Evolutionary conservation across 1,140 invertebrate species (phyloP), one percentile per base, ranked within the genome.

Genomic region (Drosophila azteca): DNA sequence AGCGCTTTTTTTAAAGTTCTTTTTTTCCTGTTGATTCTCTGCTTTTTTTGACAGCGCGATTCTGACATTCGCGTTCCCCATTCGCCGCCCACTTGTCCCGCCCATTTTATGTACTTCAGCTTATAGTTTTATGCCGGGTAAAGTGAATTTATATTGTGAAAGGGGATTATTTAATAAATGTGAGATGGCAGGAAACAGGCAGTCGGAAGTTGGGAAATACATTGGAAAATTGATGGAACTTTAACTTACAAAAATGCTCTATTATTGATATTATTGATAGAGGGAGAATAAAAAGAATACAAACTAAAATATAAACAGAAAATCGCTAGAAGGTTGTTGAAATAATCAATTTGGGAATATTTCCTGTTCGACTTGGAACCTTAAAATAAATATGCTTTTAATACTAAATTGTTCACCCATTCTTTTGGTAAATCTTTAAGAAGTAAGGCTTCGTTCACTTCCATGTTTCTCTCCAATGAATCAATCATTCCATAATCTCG

Each of bases 11-110:
- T 11, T 35, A 31, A 31, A 15, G 31, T 4, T 39, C 41, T 17
- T 41, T 49, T 53, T 26, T 54, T 24, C 55, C n/a, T 1, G 15
- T 48, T 20, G 17, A 17, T 15, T 39, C 20, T 7, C 17, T 54
- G 45, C 8, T 26, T 61, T 68, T 66, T 66, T 68, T 54, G 49
- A 53, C 29, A 66, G 49, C 22, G 22, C 20, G 8, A 35, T 52
- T 52, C 15, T 26, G 62, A 65, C 61, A 22, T 64, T 39, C 15
- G 46, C 29, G 26, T 39, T 39, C 11, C 35, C 35, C 11, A 57
- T 49, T 58, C 9, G 20, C n/a, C 50, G 35, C 52, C 20, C 62
- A 57, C 63, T 69, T 52, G 29, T 67, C 29, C 29, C 3, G 60
- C 48, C 60, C 29, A 39, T 20, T 53, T 20, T 29, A 20, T 46